Evolutionary conservation across 2,888 invertebrate species (phyloP).

Genomic region (Harmothoe impar): DNA sequence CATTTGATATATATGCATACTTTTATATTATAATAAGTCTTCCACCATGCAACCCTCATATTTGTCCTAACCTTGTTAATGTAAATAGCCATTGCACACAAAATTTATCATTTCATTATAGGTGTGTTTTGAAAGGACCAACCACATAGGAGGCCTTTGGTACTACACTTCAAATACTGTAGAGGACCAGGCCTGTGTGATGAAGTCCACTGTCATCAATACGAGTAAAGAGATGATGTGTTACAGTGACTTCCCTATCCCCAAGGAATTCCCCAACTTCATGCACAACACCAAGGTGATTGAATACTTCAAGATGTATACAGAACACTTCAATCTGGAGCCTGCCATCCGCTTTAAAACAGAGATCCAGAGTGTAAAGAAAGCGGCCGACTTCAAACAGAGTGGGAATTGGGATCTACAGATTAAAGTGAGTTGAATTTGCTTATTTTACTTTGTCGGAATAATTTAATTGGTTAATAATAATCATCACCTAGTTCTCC

Average conservation of each 20-base stretch:
- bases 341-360: constrained; percentile 78
- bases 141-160: constrained; percentile 81
- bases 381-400: constrained; percentile 73
- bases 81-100: too few relatives aligned
- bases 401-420: constrained; percentile 80
- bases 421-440: constrained; percentile 67
- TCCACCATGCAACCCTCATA: too few relatives aligned
- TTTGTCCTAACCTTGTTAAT: too few relatives aligned
- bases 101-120: constrained; percentile 68
- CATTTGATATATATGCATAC: too few relatives aligned
- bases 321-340: constrained; percentile 76
- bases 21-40: too few relatives aligned
- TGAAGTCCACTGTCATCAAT: constrained; percentile 79
- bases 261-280: constrained; percentile 79
- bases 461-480: neutral
- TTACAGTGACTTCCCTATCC: constrained; percentile 83
- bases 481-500: neutral
- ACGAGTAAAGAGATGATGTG: constrained; percentile 80
- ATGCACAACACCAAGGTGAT: constrained; percentile 82
- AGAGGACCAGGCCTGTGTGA: constrained; percentile 75
- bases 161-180: constrained; percentile 72
- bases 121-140: constrained; percentile 78
- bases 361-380: constrained; percentile 72
- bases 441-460: neutral
- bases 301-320: constrained; percentile 69